Base-by-base conservation (phyloP, 2,888 invertebrate genomes). In the Zaprionus bogoriensis region DNA sequence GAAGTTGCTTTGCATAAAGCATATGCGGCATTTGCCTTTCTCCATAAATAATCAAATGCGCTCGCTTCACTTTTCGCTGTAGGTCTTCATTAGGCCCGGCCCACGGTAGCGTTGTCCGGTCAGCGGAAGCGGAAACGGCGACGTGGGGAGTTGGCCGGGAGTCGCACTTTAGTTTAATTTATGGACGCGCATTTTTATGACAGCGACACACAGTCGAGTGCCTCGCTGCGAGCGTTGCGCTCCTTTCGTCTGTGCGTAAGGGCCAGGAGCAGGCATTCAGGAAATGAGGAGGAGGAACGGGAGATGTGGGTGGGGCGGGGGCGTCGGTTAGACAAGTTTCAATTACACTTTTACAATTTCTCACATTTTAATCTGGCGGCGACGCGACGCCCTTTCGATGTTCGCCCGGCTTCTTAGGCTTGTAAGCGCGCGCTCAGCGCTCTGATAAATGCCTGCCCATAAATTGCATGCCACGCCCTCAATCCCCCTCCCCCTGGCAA, bases 291-390 rank as follows among this genome's bases (percentile, higher is more conserved):
- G 20, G 17, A 22, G 36, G 10, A 12, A 7, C 4, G 9, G 36
- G 50, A 14, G 17, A 14, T n/a, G n/a, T n/a, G 19, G 27, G 14
- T 14, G 59, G 54, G 32, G 14, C 32, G 5, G 6, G 32, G 64
- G 80, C 62, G 63, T 74, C 72, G 74, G 68, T 82, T 85, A 80
- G 85, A 85, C 81, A 82, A 82, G 82, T 82, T 82, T 82, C 82
- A 82, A 82, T 82, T 85, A 82, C 86, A 83, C 83, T 82, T 82
- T 85, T 67, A 82, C 86, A 83, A 85, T 85, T 83, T 82, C 86
- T 86, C 86, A 83, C 83, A 86, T 82, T 82, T 82, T 85, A 85
- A 82, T 83, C 81, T 83, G 68, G 61, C 60, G 38, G 57, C 50
- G 58, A 25, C 46, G 67, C 77, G 70, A 79, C 83, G 81, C 81